Base-by-base conservation (phyloP, 2,888 invertebrate genomes). In the Drosophila colorata region DNA sequence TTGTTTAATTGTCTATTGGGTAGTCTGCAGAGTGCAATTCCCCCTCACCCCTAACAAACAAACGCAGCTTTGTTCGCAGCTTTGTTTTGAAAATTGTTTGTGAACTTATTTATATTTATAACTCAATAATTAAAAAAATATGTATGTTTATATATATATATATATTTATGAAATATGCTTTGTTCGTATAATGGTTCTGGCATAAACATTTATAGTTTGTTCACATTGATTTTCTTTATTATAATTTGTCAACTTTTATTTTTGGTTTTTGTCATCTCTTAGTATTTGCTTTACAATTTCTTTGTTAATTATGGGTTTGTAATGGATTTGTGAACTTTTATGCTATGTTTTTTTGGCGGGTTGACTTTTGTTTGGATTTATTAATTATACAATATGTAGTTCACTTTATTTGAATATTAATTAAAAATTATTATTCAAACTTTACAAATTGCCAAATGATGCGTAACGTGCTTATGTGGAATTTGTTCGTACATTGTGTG, bases 261-360 rank as follows among this genome's bases (percentile, higher is more conserved):
- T 47, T 61, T 51, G 18, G 51, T 67, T 28, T 33, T 18, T 13
- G 7, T 31, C 18, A 16, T 51, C 16, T 33, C 23, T 14, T 52
- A 37, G 43, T 57, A 40, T 65, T 64, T 51, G 40, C n/a, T 57
- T 55, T 58, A 55, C 41, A 66, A 63, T 68, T 4, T 31, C 11
- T 48, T 55, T 37, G 44, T 47, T 43, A 44, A 61, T 48, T 57
- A 47, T 65, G 41, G 3, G 2, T 46, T 59, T 69, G 47, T 7
- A 53, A 61, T 58, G 59, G 35, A 31, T 38, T 73, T 63, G 31
- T 59, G 38, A 67, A 77, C 78, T 80, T 78, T 74, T 72, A 48
- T 73, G 60, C 73, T 63, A 67, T 56, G 13, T 59, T 43, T 14
- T 74, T 78, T 85, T 85, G 85, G 85, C 85, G 88, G 85, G 85